These are phyloP conservation scores for Mustela lutreola DNA, from an alignment of 2,113 vertebrate species.

Conservation along the genomic window DNA sequence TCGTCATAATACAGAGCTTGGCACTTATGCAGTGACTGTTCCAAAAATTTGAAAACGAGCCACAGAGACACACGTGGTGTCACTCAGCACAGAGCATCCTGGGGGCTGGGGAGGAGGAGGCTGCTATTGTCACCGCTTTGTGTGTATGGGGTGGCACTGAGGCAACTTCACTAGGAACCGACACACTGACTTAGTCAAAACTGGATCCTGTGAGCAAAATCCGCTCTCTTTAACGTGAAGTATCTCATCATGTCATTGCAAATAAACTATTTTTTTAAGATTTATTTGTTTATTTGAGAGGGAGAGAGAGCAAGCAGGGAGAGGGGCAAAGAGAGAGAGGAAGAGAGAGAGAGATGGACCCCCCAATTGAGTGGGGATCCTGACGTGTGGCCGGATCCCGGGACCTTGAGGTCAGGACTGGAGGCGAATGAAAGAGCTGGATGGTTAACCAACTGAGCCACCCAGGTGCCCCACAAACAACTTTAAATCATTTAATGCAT, in stretches of 20 bases:
- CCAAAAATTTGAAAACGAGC: neutral
- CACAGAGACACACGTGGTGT: neutral
- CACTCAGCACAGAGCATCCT: neutral
- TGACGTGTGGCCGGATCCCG: neutral
- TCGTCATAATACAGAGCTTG: neutral
- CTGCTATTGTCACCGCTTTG: neutral
- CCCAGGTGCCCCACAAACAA: neutral
- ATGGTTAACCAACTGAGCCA: neutral
- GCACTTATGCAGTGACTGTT: neutral
- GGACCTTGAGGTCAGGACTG: neutral
- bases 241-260: neutral
- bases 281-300: neutral
- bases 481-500: neutral
- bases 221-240: accelerated
- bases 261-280: neutral
- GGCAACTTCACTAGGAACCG: neutral
- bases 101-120: neutral
- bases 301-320: neutral
- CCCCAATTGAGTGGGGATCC: neutral
- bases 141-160: accelerated
- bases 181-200: neutral
- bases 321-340: neutral
- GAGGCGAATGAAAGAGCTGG: neutral
- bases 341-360: neutral
- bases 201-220: neutral